Evolutionary conservation across 1,140 invertebrate genomes (phyloP), one percentile per base, ranked within the genome.

Genomic region (Maniola jurtina): DNA sequence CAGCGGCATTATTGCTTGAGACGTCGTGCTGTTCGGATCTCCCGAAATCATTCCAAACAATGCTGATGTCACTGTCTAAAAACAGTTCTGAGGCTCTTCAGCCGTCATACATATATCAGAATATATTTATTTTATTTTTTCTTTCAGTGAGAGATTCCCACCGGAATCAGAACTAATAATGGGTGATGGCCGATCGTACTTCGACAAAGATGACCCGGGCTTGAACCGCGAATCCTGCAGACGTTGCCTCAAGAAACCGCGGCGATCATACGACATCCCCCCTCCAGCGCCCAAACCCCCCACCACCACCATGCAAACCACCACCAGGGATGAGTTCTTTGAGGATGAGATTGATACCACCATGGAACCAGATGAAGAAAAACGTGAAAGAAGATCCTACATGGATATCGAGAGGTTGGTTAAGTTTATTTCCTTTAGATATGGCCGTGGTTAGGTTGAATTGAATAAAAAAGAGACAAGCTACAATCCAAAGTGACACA

Each of bases 111-210:
- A 35, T 4, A 5, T 15, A 58, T 40, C 7, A 40, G 4, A n/a
- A 5, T 38, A 45, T 16, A 34, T 52, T 33, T 59, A 42, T 36
- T 48, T 54, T 40, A 50, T 61, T 45, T 57, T 33, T 54, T 34
- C 45, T 73, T 66, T 56, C 56, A 88, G 86, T 54, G 77, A 86
- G 14, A 80, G 80, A 38, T 87, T 83, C 68, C 83, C 85, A 7
- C n/a, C 72, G 0, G 78, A 83, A 14, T 70, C 76, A 4, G 81
- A 86, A 40, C 56, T 89, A 5, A 71, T 84, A 38, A 73, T 89
- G 52, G 86, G 83, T 25, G 82, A 88, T 64, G 72, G 68, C 0
- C 62, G 67, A 10, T 70, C 76, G 0, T 68, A 77, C n/a, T 85
- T 73, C 67, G 67, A 81, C 42, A 66, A 66, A 14, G 58, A 69